A percentile compares a stretch with the other conserved stretches of the same genome.
These are phyloP conservation scores for Gadopsis bispinosus DNA, from an alignment of 2,797 vertebrate species.

Conservation along the genomic window DNA sequence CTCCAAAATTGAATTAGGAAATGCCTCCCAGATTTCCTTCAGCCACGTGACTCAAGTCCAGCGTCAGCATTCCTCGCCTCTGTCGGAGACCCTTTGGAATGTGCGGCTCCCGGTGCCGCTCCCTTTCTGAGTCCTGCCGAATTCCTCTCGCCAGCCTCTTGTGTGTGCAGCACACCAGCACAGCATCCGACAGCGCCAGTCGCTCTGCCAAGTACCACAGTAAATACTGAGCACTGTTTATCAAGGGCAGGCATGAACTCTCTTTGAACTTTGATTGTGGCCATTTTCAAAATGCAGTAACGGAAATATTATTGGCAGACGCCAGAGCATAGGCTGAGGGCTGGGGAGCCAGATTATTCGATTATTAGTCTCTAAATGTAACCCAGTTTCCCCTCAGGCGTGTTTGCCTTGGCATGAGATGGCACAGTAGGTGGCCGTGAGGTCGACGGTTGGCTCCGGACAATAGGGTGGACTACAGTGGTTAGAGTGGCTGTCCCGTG, in stretches of 20 bases:
- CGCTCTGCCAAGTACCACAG: slow-evolving; percentile 63
- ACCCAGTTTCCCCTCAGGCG: slow-evolving; percentile 61
- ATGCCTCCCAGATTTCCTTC: slow-evolving; percentile 49
- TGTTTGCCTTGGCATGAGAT: slow-evolving; percentile 64
- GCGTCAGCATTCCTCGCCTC: slow-evolving; percentile 64
- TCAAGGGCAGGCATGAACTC: slow-evolving; percentile 71
- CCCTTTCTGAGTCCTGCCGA: slow-evolving; percentile 47
- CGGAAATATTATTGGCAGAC: slow-evolving; percentile 75
- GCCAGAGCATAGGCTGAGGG: slow-evolving; percentile 30
- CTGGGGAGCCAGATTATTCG: slow-evolving; percentile 63
- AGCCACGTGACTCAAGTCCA: slow-evolving; percentile 53
- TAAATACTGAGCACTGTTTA: slow-evolving; percentile 70
- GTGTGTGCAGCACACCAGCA: slow-evolving; percentile 38
- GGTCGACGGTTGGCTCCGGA: slow-evolving; percentile 9
- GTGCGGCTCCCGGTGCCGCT: slow-evolving; percentile 51
- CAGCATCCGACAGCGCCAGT: slow-evolving; percentile 35
- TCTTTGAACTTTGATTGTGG: slow-evolving; percentile 75
- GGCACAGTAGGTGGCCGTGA: slow-evolving; percentile 27
- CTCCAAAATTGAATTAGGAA: slow-evolving; percentile 46
- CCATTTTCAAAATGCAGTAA: slow-evolving; percentile 71
- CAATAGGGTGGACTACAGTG: slow-evolving; percentile 7
- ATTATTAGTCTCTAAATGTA: slow-evolving; percentile 71
- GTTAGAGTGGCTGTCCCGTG: neutral
- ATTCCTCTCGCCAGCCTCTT: slow-evolving; percentile 58
- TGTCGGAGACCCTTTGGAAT: slow-evolving; percentile 69